These are phyloP conservation scores for Polyodon spathula DNA, from an alignment of 2,113 vertebrate species.

Conservation along the genomic window DNA sequence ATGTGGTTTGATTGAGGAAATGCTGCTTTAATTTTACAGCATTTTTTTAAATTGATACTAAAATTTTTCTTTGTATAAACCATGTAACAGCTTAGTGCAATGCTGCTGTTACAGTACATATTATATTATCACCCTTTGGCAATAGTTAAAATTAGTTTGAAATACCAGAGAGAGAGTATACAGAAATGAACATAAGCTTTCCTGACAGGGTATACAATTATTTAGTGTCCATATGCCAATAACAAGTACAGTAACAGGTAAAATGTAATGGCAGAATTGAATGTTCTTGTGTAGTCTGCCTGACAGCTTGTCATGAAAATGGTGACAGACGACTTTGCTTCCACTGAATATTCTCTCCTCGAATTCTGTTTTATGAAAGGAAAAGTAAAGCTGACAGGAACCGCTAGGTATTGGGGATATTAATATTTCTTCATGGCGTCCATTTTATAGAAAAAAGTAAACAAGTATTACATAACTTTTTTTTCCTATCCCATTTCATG, in stretches of 20 bases:
- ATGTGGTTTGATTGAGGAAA: too few relatives aligned
- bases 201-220: slow-evolving; percentile 10
- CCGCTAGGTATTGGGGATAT: slow-evolving; percentile 19
- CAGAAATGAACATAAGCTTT: slow-evolving; percentile 5
- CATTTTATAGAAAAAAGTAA: background rate
- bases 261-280: slow-evolving; percentile 18
- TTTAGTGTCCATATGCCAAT: slow-evolving; percentile 15
- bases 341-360: slow-evolving; percentile 8
- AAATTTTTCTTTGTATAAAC: too few relatives aligned
- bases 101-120: too few relatives aligned
- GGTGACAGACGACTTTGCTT: slow-evolving; percentile 15
- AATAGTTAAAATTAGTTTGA: too few relatives aligned
- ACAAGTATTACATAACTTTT: slow-evolving; percentile 11
- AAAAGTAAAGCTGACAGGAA: slow-evolving; percentile 9
- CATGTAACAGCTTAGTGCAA: too few relatives aligned
- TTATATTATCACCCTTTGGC: too few relatives aligned
- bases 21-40: too few relatives aligned
- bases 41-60: too few relatives aligned
- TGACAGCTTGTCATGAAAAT: background rate
- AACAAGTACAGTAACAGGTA: slow-evolving; percentile 5
- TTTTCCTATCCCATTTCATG: slow-evolving; percentile 6
- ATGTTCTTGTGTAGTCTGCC: background rate
- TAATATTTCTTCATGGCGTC: background rate
- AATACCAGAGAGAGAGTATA: background rate
- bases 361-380: slow-evolving; percentile 11